A percentile compares a stretch with the other conserved stretches of the same genome.
These are phyloP conservation scores for Lysandra coridon DNA, from an alignment of 2,888 invertebrate species.

Conservation along the genomic window DNA sequence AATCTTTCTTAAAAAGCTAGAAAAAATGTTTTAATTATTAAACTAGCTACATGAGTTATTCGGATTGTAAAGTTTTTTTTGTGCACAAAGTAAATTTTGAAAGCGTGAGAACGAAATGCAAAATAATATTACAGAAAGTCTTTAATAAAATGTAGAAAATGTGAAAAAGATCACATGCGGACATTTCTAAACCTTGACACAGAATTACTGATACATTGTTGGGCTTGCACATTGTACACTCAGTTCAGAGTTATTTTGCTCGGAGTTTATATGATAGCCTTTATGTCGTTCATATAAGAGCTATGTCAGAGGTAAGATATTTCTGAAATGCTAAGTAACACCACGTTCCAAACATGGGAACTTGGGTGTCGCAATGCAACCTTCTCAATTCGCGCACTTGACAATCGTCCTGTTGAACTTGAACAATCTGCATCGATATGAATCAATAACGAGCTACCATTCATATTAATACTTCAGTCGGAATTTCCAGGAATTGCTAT, in stretches of 20 bases:
- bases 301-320: not conserved
- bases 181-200: constrained; percentile 37
- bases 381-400: constrained; percentile 26
- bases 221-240: constrained; percentile 32
- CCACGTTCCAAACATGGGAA: constrained; percentile 47
- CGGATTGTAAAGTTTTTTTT: not conserved
- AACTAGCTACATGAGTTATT: no score
- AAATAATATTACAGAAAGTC: not conserved
- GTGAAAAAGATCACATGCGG: constrained; percentile 6
- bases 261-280: not conserved
- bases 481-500: no score
- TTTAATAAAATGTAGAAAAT: not conserved
- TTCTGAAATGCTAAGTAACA: constrained; percentile 35
- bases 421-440: constrained; percentile 3
- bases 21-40: no score
- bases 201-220: constrained; percentile 35
- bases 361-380: constrained; percentile 30
- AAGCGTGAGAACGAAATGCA: not conserved
- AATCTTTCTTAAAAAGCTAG: no score
- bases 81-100: not conserved
- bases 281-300: not conserved
- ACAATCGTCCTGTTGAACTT: constrained; percentile 25
- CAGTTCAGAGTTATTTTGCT: not conserved
- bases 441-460: constrained; percentile 2
- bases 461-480: no score